Conservation (phyloP, 2,888 invertebrate species). For the Pachymerium ferrugineum region DNA sequence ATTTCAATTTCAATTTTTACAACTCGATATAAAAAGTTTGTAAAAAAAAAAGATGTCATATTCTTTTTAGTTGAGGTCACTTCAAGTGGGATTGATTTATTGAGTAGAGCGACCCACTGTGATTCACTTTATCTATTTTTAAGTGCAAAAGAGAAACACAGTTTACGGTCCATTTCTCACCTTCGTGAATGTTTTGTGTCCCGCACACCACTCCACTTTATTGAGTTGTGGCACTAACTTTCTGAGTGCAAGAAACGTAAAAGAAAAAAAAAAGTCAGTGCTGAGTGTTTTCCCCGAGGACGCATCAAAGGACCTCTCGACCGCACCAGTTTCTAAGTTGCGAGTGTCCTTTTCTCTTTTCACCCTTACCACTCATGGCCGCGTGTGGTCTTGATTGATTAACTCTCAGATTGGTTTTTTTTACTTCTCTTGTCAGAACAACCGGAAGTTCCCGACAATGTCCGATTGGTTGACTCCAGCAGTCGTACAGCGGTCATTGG, state of each 20-base stretch:
- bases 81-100: too few relatives aligned
- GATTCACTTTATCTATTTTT: conserved; percentile 11
- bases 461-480: not conserved
- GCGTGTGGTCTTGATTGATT: conserved; percentile 1
- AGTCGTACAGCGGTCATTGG: not conserved
- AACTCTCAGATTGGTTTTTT: conserved; percentile 1
- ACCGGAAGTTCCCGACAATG: conserved; percentile 28
- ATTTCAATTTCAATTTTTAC: not conserved
- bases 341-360: not conserved
- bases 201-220: not conserved
- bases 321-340: too few relatives aligned
- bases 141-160: not conserved
- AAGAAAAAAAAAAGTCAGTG: not conserved
- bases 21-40: too few relatives aligned
- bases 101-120: not conserved
- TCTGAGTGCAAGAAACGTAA: not conserved
- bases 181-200: too few relatives aligned
- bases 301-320: not conserved
- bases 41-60: too few relatives aligned
- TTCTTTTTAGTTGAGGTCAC: too few relatives aligned
- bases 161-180: not conserved
- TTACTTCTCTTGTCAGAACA: not conserved
- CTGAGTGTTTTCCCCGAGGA: not conserved
- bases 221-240: not conserved
- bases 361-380: not conserved